Evolutionary conservation across 2,888 invertebrate species (phyloP), one percentile per base, ranked within the genome.

Genomic region (Acrobasis suavella): DNA sequence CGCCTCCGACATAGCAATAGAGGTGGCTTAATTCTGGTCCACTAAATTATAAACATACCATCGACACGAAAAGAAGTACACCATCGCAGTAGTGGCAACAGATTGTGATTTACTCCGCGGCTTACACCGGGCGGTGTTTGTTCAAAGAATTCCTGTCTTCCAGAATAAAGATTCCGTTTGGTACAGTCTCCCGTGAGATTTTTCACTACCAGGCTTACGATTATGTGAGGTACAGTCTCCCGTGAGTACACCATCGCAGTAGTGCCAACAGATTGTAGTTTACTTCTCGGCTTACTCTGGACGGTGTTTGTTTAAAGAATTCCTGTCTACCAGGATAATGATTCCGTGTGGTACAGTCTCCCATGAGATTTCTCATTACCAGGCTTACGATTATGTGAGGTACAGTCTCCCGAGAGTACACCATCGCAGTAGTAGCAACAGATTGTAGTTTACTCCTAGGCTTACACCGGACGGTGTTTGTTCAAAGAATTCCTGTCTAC

Each of bases 51-150:
- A n/a, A n/a, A n/a, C n/a, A n/a, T n/a, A n/a, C n/a, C n/a, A n/a
- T n/a, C n/a, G n/a, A n/a, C n/a, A n/a, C n/a, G n/a, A n/a, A n/a
- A n/a, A n/a, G n/a, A n/a, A 38, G 55, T 55, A 15, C 16, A n/a
- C 38, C 9, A 6, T 38, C 39, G 42, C 16, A 51, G 51, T 55
- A 38, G 42, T 46, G 65, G 68, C 69, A 72, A 73, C 72, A 73
- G 72, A 75, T 75, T 72, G 74, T 76, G 70, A 75, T 75, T 73
- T 74, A 72, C 71, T 73, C 72, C 61, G 69, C 70, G 62, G 62
- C 65, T 71, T 69, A 69, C 68, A 68, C 70, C 66, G 65, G 66
- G 58, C 37, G 54, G 56, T 62, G 63, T 65, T 71, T 69, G 67
- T 68, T 64, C 71, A 72, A 69, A 69, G 67, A 69, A 68, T 69